A percentile compares a stretch with the other conserved stretches of the same genome.
These are phyloP conservation scores for Uromys caudimaculatus DNA, from an alignment of 2,797 vertebrate species.

Conservation along the genomic window DNA sequence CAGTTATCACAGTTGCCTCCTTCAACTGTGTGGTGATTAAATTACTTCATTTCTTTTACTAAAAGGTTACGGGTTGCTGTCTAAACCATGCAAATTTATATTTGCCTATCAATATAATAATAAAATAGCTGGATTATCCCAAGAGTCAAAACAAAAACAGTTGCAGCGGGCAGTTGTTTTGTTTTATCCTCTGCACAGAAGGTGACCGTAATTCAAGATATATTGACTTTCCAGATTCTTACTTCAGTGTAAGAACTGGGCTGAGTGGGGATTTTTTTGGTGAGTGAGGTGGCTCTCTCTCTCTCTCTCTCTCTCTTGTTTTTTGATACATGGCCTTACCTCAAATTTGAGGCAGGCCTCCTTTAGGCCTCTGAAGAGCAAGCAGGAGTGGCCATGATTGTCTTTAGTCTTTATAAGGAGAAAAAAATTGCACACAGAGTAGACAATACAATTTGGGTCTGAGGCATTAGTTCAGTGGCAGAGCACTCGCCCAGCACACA, in stretches of 20 bases:
- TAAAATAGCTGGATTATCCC: not conserved
- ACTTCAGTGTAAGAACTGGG: not conserved
- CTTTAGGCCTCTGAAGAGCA: not conserved
- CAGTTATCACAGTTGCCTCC: not conserved
- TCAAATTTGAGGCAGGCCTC: not conserved
- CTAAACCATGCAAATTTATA: slow-evolving; percentile 19
- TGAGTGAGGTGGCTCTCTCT: too few relatives aligned
- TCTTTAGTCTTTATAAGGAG: slow-evolving; percentile 2
- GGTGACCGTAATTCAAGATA: not conserved
- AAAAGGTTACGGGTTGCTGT: not conserved
- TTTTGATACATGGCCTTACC: not conserved
- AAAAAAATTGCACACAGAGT: not conserved
- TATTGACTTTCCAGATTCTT: not conserved
- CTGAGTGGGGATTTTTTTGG: not conserved
- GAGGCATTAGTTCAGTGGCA: not conserved
- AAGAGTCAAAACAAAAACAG: not conserved
- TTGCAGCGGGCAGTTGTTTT: not conserved
- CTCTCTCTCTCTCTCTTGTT: not conserved
- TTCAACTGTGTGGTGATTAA: not conserved
- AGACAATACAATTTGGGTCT: not conserved
- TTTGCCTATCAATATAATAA: not conserved
- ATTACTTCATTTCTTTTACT: slow-evolving; percentile 15
- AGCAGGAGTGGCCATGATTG: not conserved
- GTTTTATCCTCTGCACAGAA: not conserved
- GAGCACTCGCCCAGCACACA: not conserved